These are phyloP conservation scores for Macroglossus sobrinus DNA, from an alignment of 2,113 vertebrate species.

Conservation along the genomic window DNA sequence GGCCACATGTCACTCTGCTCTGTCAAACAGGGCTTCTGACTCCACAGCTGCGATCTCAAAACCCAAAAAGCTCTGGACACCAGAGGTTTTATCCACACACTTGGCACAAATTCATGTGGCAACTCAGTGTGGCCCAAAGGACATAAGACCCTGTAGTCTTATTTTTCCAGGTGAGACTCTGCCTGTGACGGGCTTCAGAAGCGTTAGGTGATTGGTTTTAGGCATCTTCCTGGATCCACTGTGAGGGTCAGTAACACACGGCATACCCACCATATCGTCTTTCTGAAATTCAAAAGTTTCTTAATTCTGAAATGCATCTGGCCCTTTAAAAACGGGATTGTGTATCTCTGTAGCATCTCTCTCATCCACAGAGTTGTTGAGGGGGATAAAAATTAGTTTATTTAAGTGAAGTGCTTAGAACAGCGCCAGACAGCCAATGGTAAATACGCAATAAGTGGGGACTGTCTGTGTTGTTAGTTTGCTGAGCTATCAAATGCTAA, in stretches of 20 bases:
- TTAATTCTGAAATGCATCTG: not conserved
- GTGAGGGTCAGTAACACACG: no score
- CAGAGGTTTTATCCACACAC: not conserved
- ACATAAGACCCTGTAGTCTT: accelerated
- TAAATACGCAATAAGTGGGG: not conserved
- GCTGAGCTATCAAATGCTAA: not conserved
- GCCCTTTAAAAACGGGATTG: not conserved
- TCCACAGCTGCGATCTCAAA: not conserved
- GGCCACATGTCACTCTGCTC: not conserved
- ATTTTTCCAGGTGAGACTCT: not conserved
- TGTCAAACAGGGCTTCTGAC: not conserved
- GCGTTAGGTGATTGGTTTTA: accelerated
- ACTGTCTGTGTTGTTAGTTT: not conserved
- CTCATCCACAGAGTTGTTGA: not conserved
- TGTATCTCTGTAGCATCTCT: not conserved
- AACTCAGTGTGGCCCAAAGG: not conserved
- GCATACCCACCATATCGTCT: not conserved
- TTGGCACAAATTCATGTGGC: not conserved
- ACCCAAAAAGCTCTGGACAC: not conserved
- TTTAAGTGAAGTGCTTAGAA: not conserved
- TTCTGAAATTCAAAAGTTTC: not conserved
- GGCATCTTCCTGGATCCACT: not conserved
- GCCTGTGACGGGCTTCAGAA: not conserved
- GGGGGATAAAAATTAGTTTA: not conserved
- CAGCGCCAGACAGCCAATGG: not conserved